Base-by-base conservation (phyloP, 2,113 vertebrate genomes). In the Siniperca chuatsi region DNA sequence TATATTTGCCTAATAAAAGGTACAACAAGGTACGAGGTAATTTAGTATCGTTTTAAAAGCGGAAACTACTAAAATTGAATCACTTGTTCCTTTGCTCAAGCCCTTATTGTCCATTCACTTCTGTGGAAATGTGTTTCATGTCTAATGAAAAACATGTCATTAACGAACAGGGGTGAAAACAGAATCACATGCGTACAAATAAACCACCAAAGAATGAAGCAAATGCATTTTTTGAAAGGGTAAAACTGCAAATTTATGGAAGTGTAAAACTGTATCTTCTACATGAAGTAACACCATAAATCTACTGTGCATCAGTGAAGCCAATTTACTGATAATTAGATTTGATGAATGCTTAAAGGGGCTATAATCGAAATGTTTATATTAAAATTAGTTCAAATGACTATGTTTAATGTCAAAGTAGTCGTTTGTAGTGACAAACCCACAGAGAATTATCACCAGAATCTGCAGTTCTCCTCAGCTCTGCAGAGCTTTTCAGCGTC, bases 41-140 rank as follows among this genome's bases (percentile, higher is more conserved):
- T 29, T 29, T 29, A 29, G 2, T 29, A 29, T 29, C 29, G 29
- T 29, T 29, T 29, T 29, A 29, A 29, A 29, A 64, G 25, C 55
- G 12, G 72, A 75, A 82, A 74, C 61, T 23, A 66, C 33, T 20
- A 35, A 20, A 85, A 83, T 80, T 25, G 1, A 82, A 87, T 85
- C 50, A 70, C 37, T 73, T 72, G 69, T 78, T 83, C 73, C 60
- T 44, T 76, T 82, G 40, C 78, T 50, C 44, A 25, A 7, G 10
- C 48, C 57, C 33, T 4, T 40, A 66, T 29, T 21, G 37, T 78
- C 25, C 0, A 16, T 1, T 69, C 10, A n/a, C 2, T 50, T 82
- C 29, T 60, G 65, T 23, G 46, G 46, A 55, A 62, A 65, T 58
- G 40, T 52, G 55, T 58, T 65, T 66, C 29, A 60, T 57, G 42